phyloP scores from a whole-genome alignment of 2,888 invertebrate genomes.

The Drosophila cracens region DNA sequence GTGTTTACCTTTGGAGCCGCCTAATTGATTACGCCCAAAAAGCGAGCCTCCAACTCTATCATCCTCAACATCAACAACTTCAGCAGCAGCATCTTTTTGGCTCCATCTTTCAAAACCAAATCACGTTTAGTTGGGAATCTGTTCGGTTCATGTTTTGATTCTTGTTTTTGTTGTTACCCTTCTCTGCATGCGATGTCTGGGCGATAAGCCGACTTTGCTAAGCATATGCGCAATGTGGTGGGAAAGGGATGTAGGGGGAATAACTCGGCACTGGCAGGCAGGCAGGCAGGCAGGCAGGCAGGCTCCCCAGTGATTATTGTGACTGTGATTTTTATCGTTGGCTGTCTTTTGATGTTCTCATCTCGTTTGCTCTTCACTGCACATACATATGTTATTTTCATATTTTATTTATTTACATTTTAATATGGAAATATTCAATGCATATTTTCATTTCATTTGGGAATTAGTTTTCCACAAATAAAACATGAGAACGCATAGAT shows the following conservation, averaged over 20 bases:
- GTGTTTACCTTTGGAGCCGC: slow-evolving; percentile 70
- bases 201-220: slow-evolving; percentile 30
- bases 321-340: slow-evolving; percentile 68
- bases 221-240: slow-evolving; percentile 1
- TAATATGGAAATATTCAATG: slow-evolving; percentile 60
- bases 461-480: slow-evolving; percentile 52
- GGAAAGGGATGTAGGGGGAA: not conserved
- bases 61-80: slow-evolving; percentile 16
- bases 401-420: slow-evolving; percentile 74
- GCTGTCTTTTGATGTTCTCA: slow-evolving; percentile 65
- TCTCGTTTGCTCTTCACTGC: slow-evolving; percentile 22
- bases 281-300: not conserved
- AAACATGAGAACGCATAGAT: slow-evolving; percentile 46
- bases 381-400: slow-evolving; percentile 45
- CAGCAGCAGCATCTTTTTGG: slow-evolving; percentile 3
- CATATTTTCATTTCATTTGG: slow-evolving; percentile 72
- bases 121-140: slow-evolving; percentile 29
- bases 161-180: slow-evolving; percentile 16
- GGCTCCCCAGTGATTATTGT: slow-evolving; percentile 62
- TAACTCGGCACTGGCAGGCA: not conserved
- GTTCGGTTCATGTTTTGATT: slow-evolving; percentile 4
- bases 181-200: slow-evolving; percentile 38
- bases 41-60: slow-evolving; percentile 39
- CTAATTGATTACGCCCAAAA: slow-evolving; percentile 76
- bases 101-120: slow-evolving; percentile 25